Conservation (phyloP, 2,888 invertebrate genomes). For the Diplazon laetatorius region DNA sequence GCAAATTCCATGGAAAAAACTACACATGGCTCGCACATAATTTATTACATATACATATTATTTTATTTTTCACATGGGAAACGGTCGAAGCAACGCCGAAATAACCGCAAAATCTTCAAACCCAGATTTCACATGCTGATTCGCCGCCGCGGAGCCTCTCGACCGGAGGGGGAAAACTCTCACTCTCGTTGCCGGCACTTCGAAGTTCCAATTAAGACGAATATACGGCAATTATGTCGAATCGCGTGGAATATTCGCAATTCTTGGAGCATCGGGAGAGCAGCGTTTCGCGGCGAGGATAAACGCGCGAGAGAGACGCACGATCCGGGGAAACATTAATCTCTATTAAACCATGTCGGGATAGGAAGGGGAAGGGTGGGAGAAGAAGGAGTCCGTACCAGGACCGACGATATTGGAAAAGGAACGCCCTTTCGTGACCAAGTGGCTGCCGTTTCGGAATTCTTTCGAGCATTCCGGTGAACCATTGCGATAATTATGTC, state of each 20-base stretch:
- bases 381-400: background rate
- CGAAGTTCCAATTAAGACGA: conserved; percentile 72
- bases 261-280: conserved; percentile 49
- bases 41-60: no score
- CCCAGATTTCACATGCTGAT: conserved; percentile 67
- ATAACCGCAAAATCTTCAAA: no score
- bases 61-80: no score
- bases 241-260: conserved; percentile 70
- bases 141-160: conserved; percentile 38
- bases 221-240: conserved; percentile 72
- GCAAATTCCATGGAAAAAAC: no score
- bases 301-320: conserved; percentile 31
- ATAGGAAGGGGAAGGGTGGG: conserved; percentile 51
- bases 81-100: no score
- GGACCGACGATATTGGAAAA: conserved; percentile 53
- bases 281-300: conserved; percentile 7
- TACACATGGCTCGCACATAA: no score
- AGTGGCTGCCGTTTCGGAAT: conserved; percentile 53
- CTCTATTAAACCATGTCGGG: conserved; percentile 70
- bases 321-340: conserved; percentile 69
- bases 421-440: conserved; percentile 60
- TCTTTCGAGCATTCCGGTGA: conserved; percentile 46
- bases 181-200: background rate
- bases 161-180: no score
- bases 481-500: conserved; percentile 62